These are phyloP conservation scores for Nasua narica DNA, from an alignment of 2,797 vertebrate species.

Conservation along the genomic window DNA sequence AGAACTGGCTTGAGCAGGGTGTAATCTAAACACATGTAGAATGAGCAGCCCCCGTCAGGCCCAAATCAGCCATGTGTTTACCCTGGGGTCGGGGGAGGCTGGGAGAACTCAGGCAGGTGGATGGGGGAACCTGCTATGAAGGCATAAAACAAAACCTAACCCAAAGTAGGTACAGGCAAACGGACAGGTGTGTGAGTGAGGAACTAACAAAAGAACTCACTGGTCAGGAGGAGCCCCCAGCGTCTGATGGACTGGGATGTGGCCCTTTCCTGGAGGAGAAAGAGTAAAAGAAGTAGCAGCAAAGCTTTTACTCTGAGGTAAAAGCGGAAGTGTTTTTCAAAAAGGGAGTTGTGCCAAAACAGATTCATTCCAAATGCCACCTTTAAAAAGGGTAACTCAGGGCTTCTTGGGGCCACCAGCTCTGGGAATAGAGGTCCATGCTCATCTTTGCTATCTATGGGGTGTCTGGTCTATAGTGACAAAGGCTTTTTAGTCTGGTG, in stretches of 20 bases:
- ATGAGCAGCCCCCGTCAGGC: not conserved
- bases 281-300: not conserved
- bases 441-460: not conserved
- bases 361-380: not conserved
- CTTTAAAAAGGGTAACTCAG: not conserved
- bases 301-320: not conserved
- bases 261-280: not conserved
- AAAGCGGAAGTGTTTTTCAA: not conserved
- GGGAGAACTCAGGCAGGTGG: not conserved
- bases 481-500: not conserved
- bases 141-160: not conserved
- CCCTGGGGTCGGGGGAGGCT: too few relatives aligned
- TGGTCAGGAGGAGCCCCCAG: not conserved
- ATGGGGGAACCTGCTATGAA: not conserved
- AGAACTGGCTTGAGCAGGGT: not conserved
- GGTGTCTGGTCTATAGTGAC: not conserved
- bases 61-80: not conserved
- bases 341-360: not conserved
- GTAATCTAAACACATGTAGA: not conserved
- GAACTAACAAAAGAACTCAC: not conserved
- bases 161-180: not conserved
- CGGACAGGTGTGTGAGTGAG: not conserved
- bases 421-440: not conserved
- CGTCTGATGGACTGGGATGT: not conserved
- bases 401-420: too few relatives aligned